phyloP scores from a whole-genome alignment of 2,888 invertebrate genomes.

The Dynastes hyllus region DNA sequence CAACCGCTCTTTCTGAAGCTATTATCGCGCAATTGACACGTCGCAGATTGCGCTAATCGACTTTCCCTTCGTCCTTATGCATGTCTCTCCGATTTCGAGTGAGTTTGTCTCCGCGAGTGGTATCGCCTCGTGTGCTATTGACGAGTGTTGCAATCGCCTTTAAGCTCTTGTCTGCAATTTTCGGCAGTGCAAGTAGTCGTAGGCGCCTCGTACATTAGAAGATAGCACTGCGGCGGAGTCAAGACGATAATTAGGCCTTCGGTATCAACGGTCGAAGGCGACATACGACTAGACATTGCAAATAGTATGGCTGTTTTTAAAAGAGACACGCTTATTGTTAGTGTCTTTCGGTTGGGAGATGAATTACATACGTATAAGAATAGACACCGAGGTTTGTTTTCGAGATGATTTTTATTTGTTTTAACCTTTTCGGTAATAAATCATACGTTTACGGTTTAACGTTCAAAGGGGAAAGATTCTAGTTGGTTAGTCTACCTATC shows the following conservation, averaged over 20 bases:
- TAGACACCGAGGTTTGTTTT: no score
- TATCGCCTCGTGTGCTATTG: background rate
- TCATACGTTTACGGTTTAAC: no score
- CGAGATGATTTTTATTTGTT: no score
- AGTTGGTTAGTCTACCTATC: no score
- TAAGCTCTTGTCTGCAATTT: conserved; percentile 1
- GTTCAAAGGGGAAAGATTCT: no score
- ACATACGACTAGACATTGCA: conserved; percentile 29
- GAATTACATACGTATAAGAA: no score
- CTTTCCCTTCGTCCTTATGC: background rate
- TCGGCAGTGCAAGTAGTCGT: conserved; percentile 15
- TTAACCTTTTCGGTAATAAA: no score
- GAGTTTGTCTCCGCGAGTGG: background rate
- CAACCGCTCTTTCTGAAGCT: background rate
- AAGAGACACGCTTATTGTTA: no score
- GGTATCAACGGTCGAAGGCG: conserved; percentile 12
- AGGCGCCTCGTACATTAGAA: conserved; percentile 39
- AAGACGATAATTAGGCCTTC: conserved; percentile 38
- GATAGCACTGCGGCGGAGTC: conserved; percentile 15
- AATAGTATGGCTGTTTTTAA: background rate
- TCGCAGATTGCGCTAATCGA: conserved; percentile 26
- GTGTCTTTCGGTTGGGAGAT: no score
- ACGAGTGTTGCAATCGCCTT: no score
- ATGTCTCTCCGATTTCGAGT: background rate
- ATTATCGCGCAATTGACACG: conserved; percentile 23